Evolutionary conservation across 2,113 vertebrate species (phyloP).

Genomic region (Manacus vitellinus): DNA sequence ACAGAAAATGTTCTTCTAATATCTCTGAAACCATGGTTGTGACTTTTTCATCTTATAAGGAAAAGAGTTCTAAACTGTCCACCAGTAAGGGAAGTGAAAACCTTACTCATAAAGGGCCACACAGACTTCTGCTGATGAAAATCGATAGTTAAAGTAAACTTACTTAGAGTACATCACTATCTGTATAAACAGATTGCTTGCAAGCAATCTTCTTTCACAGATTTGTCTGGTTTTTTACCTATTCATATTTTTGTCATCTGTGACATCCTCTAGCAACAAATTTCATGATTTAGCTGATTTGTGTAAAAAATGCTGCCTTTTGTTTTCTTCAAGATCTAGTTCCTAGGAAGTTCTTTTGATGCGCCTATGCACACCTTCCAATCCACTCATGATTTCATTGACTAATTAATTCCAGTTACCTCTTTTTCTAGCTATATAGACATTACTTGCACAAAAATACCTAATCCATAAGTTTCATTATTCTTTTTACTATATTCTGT

Average conservation of each 20-base stretch:
- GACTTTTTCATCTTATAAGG: background rate
- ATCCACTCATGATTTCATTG: background rate
- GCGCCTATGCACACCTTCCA: background rate
- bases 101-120: background rate
- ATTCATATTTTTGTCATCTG: background rate
- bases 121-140: background rate
- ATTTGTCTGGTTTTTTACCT: background rate
- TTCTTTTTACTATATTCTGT: background rate
- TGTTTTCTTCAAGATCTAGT: background rate
- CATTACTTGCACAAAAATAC: accelerated
- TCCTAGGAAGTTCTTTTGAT: background rate
- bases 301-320: background rate
- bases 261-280: background rate
- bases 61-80: background rate
- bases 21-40: background rate
- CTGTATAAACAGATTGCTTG: background rate
- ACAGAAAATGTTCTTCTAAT: background rate
- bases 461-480: background rate
- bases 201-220: background rate
- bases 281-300: background rate
- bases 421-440: background rate
- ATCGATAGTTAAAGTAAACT: background rate
- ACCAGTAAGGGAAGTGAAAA: background rate
- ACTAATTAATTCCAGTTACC: background rate
- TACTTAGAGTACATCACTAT: background rate